Base-by-base conservation (phyloP, 2,888 invertebrate genomes). In the Zaprionus lineosus region DNA sequence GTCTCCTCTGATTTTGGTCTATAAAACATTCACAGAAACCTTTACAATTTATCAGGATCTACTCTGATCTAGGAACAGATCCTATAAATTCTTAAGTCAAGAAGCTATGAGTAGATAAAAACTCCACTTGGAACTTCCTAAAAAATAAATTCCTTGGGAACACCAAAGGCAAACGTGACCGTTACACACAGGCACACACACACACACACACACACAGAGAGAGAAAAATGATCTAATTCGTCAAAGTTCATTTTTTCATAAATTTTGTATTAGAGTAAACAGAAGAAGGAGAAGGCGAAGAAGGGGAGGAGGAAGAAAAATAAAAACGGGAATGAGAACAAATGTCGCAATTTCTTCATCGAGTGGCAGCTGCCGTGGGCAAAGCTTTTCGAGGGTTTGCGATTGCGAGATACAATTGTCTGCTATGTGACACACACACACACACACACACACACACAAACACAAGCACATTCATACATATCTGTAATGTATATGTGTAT, bases 271-370 rank as follows among this genome's bases (percentile, higher is more conserved):
- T n/a, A n/a, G n/a, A n/a, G n/a, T n/a, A n/a, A n/a, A n/a, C n/a
- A n/a, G n/a, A n/a, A n/a, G n/a, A n/a, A n/a, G n/a, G n/a, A n/a
- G n/a, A n/a, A n/a, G n/a, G n/a, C n/a, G n/a, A n/a, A n/a, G n/a
- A n/a, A n/a, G n/a, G n/a, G n/a, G n/a, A n/a, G n/a, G n/a, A n/a
- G n/a, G n/a, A n/a, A n/a, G n/a, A n/a, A n/a, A n/a, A n/a, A 28
- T 26, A 40, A 33, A 14, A 26, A n/a, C 7, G 46, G 8, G 48
- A 59, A 65, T 65, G 65, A 55, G 66, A 44, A 53, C 68, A 62
- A 67, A 67, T 68, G 68, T 68, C 69, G 68, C 68, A 68, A 68
- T 55, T 68, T 68, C 63, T 55, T 47, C 19, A 46, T 9, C 40
- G 52, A 50, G n/a, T n/a, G 8, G 57, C 56, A 41, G 65, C 57